Percentiles rank a stretch among this genome's conserved stretches.
phyloP scores from a whole-genome alignment of 2,888 invertebrate species.

The Mythimna albipuncta region DNA sequence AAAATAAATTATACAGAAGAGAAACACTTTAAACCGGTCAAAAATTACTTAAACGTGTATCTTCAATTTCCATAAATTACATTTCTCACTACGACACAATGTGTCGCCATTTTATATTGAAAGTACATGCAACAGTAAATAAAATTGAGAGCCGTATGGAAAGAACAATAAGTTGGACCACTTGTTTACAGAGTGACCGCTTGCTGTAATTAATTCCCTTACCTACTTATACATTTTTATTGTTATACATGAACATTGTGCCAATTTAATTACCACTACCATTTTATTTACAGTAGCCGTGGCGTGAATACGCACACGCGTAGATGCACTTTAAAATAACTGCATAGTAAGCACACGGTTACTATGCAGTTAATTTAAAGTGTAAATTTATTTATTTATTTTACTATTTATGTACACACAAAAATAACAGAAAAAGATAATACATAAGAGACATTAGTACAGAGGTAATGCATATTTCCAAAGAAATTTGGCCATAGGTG shows the following conservation, averaged over 20 bases:
- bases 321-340: too few species aligned
- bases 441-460: too few species aligned
- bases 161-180: slow-evolving; percentile 29
- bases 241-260: background rate
- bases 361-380: too few species aligned
- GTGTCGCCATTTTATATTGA: slow-evolving; percentile 30
- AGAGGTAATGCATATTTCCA: too few species aligned
- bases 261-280: slow-evolving; percentile 36
- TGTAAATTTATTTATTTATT: too few species aligned
- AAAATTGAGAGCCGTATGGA: slow-evolving; percentile 4
- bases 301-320: slow-evolving; percentile 7
- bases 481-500: too few species aligned
- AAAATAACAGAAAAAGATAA: too few species aligned
- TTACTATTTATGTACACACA: too few species aligned
- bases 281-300: slow-evolving; percentile 16
- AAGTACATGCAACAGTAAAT: slow-evolving; percentile 18
- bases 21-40: background rate
- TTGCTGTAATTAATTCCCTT: slow-evolving; percentile 33
- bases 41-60: slow-evolving; percentile 4
- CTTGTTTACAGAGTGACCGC: slow-evolving; percentile 20
- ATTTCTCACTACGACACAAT: slow-evolving; percentile 7
- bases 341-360: too few species aligned
- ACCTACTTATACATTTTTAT: slow-evolving; percentile 15
- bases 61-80: slow-evolving; percentile 32
- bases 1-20: background rate